Evolutionary conservation across 2,113 vertebrate genomes (phyloP).

Genomic region (Todiramphus saurophagus): DNA sequence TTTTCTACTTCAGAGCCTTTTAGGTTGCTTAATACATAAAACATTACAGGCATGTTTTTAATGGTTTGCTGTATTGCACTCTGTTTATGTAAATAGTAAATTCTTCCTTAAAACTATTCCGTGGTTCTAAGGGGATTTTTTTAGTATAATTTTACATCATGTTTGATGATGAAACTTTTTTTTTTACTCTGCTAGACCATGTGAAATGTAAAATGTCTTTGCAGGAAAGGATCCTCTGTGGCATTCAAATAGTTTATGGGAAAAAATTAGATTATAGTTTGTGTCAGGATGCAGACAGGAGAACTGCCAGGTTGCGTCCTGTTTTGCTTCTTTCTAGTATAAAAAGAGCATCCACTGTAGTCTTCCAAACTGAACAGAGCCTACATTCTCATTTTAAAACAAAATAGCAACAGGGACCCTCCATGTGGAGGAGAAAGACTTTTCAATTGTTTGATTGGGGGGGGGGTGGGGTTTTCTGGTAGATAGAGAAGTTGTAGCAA

Average conservation of each 20-base stretch:
- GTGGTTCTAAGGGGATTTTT: background rate
- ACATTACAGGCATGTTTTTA: constrained; percentile 18
- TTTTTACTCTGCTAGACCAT: background rate
- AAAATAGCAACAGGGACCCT: background rate
- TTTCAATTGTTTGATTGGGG: background rate
- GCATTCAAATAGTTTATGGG: background rate
- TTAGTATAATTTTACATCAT: background rate
- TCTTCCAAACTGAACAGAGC: background rate
- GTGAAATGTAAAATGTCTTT: background rate
- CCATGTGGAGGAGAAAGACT: background rate
- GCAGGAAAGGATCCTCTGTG: background rate
- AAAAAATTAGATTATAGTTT: background rate
- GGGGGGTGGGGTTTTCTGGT: background rate
- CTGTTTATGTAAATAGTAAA: constrained; percentile 9
- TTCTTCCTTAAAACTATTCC: constrained; percentile 9
- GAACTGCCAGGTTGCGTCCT: background rate
- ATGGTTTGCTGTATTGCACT: constrained; percentile 2
- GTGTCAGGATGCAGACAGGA: background rate
- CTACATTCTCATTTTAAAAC: background rate
- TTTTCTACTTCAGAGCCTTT: constrained; percentile 28
- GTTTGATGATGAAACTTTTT: background rate
- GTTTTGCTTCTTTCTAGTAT: background rate
- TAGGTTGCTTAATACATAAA: background rate
- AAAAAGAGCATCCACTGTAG: background rate
- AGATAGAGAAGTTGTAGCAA: background rate